A percentile compares a stretch with the other conserved stretches of the same genome.
Evolutionary conservation across 1,140 invertebrate species (phyloP).

Genomic region (Drosophila virilis): DNA sequence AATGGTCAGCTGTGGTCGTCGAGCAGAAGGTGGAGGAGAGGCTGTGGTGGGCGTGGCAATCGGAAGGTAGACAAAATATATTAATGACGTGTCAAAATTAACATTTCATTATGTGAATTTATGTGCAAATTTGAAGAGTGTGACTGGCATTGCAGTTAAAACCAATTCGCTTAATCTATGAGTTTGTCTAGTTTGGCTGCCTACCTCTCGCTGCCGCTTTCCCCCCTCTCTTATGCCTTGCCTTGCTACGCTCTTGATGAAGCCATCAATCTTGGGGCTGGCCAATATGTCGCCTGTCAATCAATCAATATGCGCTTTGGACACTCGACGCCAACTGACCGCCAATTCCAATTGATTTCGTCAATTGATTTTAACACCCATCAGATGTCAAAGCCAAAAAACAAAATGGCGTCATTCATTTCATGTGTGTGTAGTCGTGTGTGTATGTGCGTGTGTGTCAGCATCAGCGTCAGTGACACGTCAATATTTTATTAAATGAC

Average conservation of each 20-base stretch:
- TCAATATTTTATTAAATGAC: constrained; percentile 85
- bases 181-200: not conserved
- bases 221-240: not conserved
- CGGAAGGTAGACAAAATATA: constrained; percentile 77
- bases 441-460: constrained; percentile 57
- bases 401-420: constrained; percentile 73
- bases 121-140: constrained; percentile 30
- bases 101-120: constrained; percentile 83
- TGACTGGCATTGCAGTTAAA: constrained; percentile 43
- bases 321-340: constrained; percentile 60
- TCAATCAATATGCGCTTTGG: constrained; percentile 67
- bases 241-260: constrained; percentile 3
- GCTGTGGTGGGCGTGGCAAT: constrained; percentile 5
- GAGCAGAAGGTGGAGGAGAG: not conserved
- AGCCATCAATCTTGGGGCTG: constrained; percentile 68
- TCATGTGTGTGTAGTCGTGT: constrained; percentile 25
- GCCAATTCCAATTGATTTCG: constrained; percentile 84
- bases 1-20: constrained; percentile 24
- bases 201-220: not conserved
- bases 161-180: too few relatives aligned
- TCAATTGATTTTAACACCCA: constrained; percentile 84
- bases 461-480: constrained; percentile 76
- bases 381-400: constrained; percentile 73
- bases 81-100: constrained; percentile 84
- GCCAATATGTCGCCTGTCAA: constrained; percentile 78